Evolutionary conservation across 2,113 vertebrate genomes (phyloP).

Genomic region (Eretmochelys imbricata): DNA sequence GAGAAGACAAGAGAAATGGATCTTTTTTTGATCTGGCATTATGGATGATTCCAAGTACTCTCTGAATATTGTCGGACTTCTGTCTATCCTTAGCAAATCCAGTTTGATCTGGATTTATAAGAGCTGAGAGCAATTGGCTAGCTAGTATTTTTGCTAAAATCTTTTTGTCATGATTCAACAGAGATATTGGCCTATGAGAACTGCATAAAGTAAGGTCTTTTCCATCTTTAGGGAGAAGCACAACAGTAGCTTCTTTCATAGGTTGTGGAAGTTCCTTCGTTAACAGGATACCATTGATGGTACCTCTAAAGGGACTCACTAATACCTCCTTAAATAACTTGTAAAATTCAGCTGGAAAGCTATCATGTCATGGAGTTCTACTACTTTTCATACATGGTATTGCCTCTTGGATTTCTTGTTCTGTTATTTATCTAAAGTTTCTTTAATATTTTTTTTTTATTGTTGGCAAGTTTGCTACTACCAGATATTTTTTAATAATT

Average conservation of each 20-base stretch:
- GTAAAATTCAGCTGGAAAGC: neutral
- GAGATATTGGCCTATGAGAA: neutral
- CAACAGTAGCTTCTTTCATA: neutral
- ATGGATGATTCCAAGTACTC: neutral
- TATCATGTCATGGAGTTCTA: neutral
- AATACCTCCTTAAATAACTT: neutral
- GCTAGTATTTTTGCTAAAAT: neutral
- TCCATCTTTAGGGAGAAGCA: neutral
- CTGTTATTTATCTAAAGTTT: neutral
- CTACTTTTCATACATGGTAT: neutral
- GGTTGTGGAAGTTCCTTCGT: neutral
- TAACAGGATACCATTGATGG: neutral
- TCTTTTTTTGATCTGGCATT: neutral
- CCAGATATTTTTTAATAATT: neutral
- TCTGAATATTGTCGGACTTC: neutral
- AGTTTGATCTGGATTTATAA: neutral
- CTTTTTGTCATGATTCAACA: neutral
- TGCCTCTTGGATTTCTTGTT: neutral
- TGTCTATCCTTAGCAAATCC: neutral
- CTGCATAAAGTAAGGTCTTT: neutral
- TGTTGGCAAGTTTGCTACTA: neutral
- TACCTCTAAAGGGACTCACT: neutral
- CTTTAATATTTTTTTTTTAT: neutral
- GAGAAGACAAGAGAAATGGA: neutral
- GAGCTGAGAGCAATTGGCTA: neutral